Evolutionary conservation across 1,140 invertebrate genomes (phyloP), one percentile per base, ranked within the genome.

Genomic region (Cylas formicarius): DNA sequence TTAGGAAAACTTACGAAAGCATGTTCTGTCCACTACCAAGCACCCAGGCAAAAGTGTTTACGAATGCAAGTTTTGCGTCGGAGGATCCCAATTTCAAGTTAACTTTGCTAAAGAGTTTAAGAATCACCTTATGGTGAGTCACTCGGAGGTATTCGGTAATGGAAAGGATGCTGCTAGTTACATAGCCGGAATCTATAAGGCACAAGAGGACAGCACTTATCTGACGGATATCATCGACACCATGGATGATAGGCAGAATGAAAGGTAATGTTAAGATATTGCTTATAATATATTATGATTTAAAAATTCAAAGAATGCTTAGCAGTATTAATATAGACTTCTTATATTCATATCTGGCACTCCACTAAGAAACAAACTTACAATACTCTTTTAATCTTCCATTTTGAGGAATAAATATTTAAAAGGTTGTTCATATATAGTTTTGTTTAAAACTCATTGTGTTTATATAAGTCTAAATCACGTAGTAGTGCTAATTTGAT

Each of bases 1-100:
- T 11, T 69, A 88, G 79, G 88, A 90, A 63, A 91, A 91, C 63
- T 72, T 93, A 4, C 74, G 88, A 2, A 91, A 90, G 57, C 89
- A 93, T 65, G 77, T 89, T 3, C 61, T 89, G 0, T 80, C 78
- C n/a, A 87, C 84, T 2, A 79, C 73, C 36, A 77, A 82, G 29
- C 89, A 93, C 65, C 72, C 75, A 1, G 86, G 84, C 3, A 75
- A 82, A 56, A 78, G 65, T 42, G 74, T 91, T 7, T 92, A 91
- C 66, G 76, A 81, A 18, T 93, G 88, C 58, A 67, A 71, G 17
- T 66, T 71, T 31, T 86, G 84, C 58, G 31, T 22, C 21, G 65
- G 46, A 50, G 56, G 19, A 40, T 27, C 39, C 10, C 21, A 27
- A n/a, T 82, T 70, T 60, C 67, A 63, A 44, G 75, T 75, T 2